Evolutionary conservation across 1,140 invertebrate genomes (phyloP).

Genomic region (Zeugodacus cucurbitae): DNA sequence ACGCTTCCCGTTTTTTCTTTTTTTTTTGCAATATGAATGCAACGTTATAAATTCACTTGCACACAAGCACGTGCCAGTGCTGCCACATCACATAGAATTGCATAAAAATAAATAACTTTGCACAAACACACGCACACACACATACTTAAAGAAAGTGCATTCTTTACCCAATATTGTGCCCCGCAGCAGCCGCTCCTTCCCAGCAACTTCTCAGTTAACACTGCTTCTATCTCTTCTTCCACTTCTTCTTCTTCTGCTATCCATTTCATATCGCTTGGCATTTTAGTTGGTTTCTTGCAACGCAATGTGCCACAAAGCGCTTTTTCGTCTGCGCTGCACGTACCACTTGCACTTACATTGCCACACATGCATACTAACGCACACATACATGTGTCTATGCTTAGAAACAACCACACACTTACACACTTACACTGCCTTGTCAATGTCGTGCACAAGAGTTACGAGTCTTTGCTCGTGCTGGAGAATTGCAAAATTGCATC

Average conservation of each 20-base stretch:
- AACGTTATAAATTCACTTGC: background rate
- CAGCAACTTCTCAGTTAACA: background rate
- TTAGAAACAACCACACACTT: background rate
- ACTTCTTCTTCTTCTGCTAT: background rate
- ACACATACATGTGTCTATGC: background rate
- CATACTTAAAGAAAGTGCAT: background rate
- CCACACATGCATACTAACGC: background rate
- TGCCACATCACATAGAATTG: background rate
- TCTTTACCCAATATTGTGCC: background rate
- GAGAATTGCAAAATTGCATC: constrained; percentile 23
- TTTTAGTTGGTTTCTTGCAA: background rate
- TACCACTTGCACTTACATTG: no score
- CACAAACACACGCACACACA: background rate
- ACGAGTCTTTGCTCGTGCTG: background rate
- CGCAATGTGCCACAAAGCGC: background rate
- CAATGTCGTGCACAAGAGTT: background rate
- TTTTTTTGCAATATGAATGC: background rate
- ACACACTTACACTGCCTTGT: background rate
- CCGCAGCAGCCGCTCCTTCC: background rate
- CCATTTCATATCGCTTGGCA: background rate
- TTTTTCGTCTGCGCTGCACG: constrained; percentile 24
- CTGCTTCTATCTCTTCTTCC: background rate
- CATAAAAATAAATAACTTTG: constrained; percentile 15
- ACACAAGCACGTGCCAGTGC: background rate
- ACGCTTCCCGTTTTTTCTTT: no score